Base-by-base conservation (phyloP, 53 echinoderm and acorn worm genomes). In the Echinometra lucunter region DNA sequence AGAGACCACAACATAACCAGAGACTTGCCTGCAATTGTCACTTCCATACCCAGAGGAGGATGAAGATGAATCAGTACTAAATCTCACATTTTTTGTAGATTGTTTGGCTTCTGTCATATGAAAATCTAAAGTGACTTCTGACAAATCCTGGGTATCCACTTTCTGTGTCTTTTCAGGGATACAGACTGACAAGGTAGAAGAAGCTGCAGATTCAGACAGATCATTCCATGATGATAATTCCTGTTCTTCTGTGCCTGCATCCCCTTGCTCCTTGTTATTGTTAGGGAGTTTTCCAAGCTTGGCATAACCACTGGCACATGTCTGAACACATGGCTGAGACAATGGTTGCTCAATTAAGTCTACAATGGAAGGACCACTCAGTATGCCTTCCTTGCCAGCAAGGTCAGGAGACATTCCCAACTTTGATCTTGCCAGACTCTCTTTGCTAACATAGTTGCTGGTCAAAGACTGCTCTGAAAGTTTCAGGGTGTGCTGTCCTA, bases 401-500 rank as follows among this genome's bases (percentile, higher is more conserved):
- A 23, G n/a, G 44, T 7, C 34, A 16, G 13, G 15, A 88, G 34
- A 37, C 23, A 37, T 57, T 1, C 57, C 66, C 6, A 90, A 7
- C 2, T 58, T 90, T 27, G 60, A 28, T 35, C 32, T 66, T 40
- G 90, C 6, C 4, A 66, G 17, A 27, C 66, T 90, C 40, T 66
- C 66, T 35, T 58, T 63, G 66, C 90, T 90, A 18, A 90, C 66
- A 90, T 60, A 90, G 16, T 42, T 58, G 66, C 90, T 58, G 40
- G 90, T 23, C 63, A 88, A 21, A 2, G 55, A 27, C 53, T 28
- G 32, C 7, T 55, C 38, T 9, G 57, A 69, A 34, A 34, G 32
- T 88, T 57, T 55, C 6, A 57, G 56, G 5, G 19, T 42, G 23
- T 88, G 55, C 9, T 13, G 57, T 15, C 16, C 88, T 37, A 42